A percentile compares a stretch with the other conserved stretches of the same genome.
phyloP scores from a whole-genome alignment of 2,888 invertebrate species.

The Meta bourneti region DNA sequence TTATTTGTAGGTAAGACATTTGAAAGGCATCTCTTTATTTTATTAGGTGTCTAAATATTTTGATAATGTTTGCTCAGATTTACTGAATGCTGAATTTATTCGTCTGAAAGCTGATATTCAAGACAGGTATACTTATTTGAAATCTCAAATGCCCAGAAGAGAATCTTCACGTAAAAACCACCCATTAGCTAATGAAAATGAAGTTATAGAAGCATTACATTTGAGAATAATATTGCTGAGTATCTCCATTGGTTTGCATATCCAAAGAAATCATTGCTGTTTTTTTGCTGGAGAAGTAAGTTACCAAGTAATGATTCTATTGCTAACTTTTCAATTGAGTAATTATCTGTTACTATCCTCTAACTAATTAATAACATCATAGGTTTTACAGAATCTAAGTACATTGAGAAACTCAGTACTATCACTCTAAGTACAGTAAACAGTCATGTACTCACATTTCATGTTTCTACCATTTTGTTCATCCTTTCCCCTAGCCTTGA shows the following conservation, averaged over 20 bases:
- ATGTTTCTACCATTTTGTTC: neutral
- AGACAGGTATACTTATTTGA: conserved; percentile 91
- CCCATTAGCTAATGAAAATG: conserved; percentile 93
- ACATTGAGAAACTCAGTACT: neutral
- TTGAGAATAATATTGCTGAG: conserved; percentile 94
- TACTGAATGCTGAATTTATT: conserved; percentile 92
- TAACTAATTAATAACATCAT: too few relatives aligned
- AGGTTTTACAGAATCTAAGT: neutral
- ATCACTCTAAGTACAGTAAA: neutral
- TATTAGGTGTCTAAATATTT: conserved; percentile 90
- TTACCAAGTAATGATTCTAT: neutral
- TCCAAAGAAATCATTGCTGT: conserved; percentile 94
- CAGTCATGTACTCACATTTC: neutral
- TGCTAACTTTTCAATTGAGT: neutral
- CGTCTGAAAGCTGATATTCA: conserved; percentile 91
- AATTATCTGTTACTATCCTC: too few relatives aligned
- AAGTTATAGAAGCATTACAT: conserved; percentile 95
- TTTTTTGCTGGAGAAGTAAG: conserved; percentile 95
- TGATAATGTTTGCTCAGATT: conserved; percentile 88
- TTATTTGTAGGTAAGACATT: too few relatives aligned
- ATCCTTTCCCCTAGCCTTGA: neutral
- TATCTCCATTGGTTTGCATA: conserved; percentile 97
- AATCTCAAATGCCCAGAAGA: conserved; percentile 93
- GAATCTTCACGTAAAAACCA: conserved; percentile 95
- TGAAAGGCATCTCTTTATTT: neutral